A percentile compares a stretch with the other conserved stretches of the same genome.
Conservation (phyloP, 2,797 vertebrate genomes). For the Peromyscus eremicus region DNA sequence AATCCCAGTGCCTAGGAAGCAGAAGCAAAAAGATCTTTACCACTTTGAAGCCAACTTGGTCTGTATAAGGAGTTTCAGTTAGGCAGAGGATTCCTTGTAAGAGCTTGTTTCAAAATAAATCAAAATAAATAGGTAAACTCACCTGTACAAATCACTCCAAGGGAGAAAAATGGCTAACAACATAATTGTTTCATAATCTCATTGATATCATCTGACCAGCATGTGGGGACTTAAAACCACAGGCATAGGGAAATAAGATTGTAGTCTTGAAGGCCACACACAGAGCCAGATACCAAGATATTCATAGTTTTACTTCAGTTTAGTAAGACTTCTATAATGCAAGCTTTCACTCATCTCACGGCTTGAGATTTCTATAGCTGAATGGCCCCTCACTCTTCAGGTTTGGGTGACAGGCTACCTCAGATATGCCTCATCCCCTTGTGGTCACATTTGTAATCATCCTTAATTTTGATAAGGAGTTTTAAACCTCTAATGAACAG, state of each 20-base stretch:
- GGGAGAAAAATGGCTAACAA: neutral
- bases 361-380: accelerated
- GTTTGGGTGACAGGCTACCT: neutral
- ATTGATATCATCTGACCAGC: neutral
- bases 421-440: accelerated
- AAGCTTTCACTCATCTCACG: neutral
- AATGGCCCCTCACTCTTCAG: neutral
- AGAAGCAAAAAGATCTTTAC: neutral
- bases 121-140: neutral
- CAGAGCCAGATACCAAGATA: neutral
- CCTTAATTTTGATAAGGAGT: accelerated
- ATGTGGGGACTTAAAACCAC: neutral
- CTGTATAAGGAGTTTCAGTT: neutral
- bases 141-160: neutral
- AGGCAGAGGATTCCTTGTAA: neutral
- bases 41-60: neutral
- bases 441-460: accelerated
- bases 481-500: neutral
- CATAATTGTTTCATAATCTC: no score
- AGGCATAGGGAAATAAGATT: neutral
- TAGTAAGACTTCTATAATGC: neutral
- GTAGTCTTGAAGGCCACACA: neutral
- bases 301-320: neutral
- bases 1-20: neutral
- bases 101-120: neutral